phyloP scores from a whole-genome alignment of 2,797 vertebrate species.

The Tinamus major region DNA sequence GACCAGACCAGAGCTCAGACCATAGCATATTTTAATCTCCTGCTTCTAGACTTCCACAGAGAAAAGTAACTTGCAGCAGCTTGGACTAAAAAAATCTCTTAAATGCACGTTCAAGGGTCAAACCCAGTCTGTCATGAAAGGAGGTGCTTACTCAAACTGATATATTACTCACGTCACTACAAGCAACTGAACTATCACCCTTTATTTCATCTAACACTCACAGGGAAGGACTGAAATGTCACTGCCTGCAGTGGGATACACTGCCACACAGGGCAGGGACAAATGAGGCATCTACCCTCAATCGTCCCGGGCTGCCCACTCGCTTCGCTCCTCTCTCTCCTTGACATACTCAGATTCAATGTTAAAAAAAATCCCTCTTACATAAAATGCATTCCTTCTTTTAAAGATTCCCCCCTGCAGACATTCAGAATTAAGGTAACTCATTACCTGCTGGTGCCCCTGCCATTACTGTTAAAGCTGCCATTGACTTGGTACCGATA shows the following conservation, averaged over 20 bases:
- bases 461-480: conserved; percentile 95
- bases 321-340: too few species aligned
- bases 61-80: background rate
- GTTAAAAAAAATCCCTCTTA: background rate
- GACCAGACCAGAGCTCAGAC: background rate
- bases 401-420: background rate
- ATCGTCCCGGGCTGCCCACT: background rate
- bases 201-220: background rate
- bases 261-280: background rate
- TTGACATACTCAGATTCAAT: background rate
- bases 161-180: background rate
- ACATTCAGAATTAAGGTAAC: background rate
- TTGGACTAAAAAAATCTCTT: background rate
- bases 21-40: background rate
- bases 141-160: background rate
- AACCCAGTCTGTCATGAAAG: background rate
- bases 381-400: too few species aligned
- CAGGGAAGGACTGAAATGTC: background rate
- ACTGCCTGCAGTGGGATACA: background rate
- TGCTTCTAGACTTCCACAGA: background rate
- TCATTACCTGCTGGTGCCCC: conserved; percentile 90
- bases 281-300: background rate
- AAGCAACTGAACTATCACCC: background rate
- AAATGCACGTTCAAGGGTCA: background rate
- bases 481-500: conserved; percentile 96